Conservation (phyloP, 2,113 vertebrate species). For the Cryptomyrus ogoouensis region DNA sequence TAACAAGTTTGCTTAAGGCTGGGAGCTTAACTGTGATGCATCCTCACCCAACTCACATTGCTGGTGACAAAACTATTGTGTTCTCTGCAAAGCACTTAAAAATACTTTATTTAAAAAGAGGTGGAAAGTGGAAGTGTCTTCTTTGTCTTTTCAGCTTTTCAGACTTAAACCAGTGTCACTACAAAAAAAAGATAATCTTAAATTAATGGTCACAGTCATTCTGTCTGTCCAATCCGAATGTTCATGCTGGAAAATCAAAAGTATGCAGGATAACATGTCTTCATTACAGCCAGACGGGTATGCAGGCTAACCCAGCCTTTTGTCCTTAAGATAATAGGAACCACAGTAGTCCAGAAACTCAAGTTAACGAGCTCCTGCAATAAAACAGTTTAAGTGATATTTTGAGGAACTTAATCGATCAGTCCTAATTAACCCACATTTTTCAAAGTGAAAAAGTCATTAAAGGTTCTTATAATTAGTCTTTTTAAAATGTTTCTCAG, state of each 20-base stretch:
- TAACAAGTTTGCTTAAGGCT: not conserved
- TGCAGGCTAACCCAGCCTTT: slow-evolving; percentile 43
- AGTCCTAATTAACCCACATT: not conserved
- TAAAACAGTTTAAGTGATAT: slow-evolving; percentile 50
- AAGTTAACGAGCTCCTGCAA: slow-evolving; percentile 53
- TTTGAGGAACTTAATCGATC: not conserved
- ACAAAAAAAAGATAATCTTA: not conserved
- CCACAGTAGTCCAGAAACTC: slow-evolving; percentile 37
- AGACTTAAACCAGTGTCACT: not conserved
- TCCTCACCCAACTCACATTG: not conserved
- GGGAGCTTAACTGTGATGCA: not conserved
- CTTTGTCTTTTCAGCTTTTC: not conserved
- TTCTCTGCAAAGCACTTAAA: not conserved
- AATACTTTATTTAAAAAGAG: not conserved
- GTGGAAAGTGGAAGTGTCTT: not conserved
- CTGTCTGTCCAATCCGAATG: not conserved
- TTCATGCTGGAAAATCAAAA: slow-evolving; percentile 21
- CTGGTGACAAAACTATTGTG: not conserved
- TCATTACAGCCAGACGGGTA: slow-evolving; percentile 43
- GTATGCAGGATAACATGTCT: slow-evolving; percentile 45
- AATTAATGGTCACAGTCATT: not conserved
- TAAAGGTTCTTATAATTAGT: not conserved
- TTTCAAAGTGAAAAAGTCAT: not conserved
- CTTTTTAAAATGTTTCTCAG: not conserved
- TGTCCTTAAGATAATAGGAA: slow-evolving; percentile 52